These are phyloP conservation scores for Calycopis cecrops DNA, from an alignment of 1,140 invertebrate species.

Conservation along the genomic window DNA sequence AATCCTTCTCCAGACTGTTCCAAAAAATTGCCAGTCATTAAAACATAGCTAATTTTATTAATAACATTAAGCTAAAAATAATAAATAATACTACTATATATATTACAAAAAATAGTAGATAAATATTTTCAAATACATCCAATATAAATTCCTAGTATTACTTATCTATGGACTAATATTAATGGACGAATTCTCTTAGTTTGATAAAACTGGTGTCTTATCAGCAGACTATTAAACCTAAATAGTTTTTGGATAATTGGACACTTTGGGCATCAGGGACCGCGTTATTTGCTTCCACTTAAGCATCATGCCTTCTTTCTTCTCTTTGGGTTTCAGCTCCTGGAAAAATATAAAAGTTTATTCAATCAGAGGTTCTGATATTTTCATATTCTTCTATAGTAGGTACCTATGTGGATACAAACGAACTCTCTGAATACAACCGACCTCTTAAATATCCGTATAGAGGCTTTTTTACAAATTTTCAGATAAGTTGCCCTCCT, in stretches of 20 bases:
- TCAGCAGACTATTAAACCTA: neutral
- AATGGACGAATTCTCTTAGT: neutral
- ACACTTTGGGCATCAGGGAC: constrained; percentile 30
- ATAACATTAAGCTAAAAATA: no score
- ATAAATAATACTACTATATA: no score
- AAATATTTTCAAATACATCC: no score
- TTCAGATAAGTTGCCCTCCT: no score
- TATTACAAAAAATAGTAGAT: no score
- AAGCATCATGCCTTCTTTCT: constrained; percentile 31
- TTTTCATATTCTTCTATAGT: neutral
- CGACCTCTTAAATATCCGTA: no score
- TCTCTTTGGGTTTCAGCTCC: constrained; percentile 27
- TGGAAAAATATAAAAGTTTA: constrained; percentile 32
- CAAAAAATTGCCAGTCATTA: no score
- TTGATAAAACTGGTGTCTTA: neutral
- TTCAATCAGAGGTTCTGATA: neutral
- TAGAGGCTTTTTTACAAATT: no score
- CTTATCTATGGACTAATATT: neutral
- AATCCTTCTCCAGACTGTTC: no score
- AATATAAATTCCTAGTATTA: neutral
- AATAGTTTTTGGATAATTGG: constrained; percentile 23
- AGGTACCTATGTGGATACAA: no score
- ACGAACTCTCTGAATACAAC: no score
- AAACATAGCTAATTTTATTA: no score
- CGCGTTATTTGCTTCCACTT: constrained; percentile 46